phyloP scores from a whole-genome alignment of 2,888 invertebrate genomes.

The Drosophila meridiana region DNA sequence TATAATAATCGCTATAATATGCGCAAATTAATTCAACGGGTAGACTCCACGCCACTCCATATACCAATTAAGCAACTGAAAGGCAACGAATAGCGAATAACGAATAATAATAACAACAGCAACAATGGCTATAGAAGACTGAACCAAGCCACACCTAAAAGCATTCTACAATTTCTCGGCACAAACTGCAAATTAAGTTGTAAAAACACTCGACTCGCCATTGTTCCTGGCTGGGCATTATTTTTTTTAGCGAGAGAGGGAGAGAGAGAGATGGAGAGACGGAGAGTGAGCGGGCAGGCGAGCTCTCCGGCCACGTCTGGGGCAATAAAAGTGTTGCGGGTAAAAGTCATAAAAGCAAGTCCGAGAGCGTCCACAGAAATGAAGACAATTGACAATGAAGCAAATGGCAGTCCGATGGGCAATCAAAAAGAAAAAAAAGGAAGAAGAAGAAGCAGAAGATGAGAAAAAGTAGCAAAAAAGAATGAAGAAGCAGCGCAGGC shows the following conservation, averaged over 20 bases:
- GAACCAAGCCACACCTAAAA: conserved; percentile 64
- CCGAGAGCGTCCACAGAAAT: conserved; percentile 43
- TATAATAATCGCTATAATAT: conserved; percentile 66
- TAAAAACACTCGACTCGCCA: conserved; percentile 58
- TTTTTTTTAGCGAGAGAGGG: conserved; percentile 7
- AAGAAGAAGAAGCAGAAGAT: not conserved
- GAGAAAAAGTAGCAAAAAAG: not conserved
- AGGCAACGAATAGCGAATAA: conserved; percentile 15
- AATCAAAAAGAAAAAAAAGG: conserved; percentile 23
- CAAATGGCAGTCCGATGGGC: conserved; percentile 70
- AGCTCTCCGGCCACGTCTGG: conserved; percentile 37
- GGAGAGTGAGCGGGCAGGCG: not conserved
- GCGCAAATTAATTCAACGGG: conserved; percentile 54
- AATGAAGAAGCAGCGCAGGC: not conserved
- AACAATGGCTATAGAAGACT: conserved; percentile 29
- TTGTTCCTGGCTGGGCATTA: conserved; percentile 30
- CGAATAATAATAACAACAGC: conserved; percentile 11
- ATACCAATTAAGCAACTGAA: conserved; percentile 64
- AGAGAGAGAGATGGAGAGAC: not conserved
- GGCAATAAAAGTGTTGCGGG: conserved; percentile 70
- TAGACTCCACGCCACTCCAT: conserved; percentile 25
- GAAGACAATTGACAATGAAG: conserved; percentile 75
- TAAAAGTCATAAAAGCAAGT: conserved; percentile 72
- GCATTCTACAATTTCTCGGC: conserved; percentile 53
- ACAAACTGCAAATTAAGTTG: conserved; percentile 74